Conservation (phyloP, 35 echinoderm and acorn worm genomes). For the Antedon bifida region DNA sequence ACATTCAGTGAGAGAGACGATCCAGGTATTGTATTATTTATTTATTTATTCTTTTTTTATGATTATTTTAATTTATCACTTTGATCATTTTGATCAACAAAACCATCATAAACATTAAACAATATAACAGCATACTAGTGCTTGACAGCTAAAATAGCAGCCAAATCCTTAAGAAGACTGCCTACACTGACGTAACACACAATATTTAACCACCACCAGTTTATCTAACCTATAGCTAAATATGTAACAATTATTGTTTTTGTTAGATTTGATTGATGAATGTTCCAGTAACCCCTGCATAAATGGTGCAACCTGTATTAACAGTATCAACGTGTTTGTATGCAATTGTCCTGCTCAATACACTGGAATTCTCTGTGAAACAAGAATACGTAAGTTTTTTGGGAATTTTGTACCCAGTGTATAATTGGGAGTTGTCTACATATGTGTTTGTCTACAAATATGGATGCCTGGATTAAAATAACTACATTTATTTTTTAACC, state of each 20-base stretch:
- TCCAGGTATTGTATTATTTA: slow-evolving; percentile 23
- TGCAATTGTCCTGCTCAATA: slow-evolving; percentile 34
- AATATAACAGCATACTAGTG: no score
- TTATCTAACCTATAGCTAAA: no score
- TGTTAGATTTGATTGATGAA: slow-evolving; percentile 50
- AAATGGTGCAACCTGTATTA: slow-evolving; percentile 51
- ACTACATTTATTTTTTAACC: no score
- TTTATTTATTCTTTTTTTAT: background rate
- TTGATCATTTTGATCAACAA: background rate
- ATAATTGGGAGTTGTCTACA: no score
- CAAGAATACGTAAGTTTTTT: slow-evolving; percentile 18
- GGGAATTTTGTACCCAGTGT: no score
- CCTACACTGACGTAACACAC: no score
- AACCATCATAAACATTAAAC: no score
- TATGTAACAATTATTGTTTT: background rate
- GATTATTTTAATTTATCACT: background rate
- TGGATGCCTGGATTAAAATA: no score
- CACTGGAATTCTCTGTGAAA: slow-evolving; percentile 37
- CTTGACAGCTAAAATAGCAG: no score
- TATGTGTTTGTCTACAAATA: no score
- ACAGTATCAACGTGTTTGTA: slow-evolving; percentile 45
- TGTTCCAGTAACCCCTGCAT: slow-evolving; percentile 33
- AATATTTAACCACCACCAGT: no score
- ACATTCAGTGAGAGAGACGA: slow-evolving; percentile 15
- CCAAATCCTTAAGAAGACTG: no score